Evolutionary conservation across 2,113 vertebrate species (phyloP).

Genomic region (Notothenia coriiceps): DNA sequence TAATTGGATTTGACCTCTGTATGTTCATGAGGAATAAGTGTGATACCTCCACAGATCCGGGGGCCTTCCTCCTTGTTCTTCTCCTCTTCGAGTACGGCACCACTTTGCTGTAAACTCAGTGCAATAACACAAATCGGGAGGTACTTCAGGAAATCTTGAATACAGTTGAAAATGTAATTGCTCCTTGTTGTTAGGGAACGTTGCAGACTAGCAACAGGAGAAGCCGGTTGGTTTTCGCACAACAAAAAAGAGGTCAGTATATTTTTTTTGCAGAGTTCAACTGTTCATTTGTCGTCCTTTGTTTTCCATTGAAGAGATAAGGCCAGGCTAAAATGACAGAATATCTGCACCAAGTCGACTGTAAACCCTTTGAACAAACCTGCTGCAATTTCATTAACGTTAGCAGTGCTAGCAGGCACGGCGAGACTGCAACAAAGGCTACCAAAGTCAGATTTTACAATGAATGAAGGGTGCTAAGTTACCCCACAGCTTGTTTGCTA

Average conservation of each 20-base stretch:
- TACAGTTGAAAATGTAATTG: not conserved
- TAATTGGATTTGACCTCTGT: constrained; percentile 99
- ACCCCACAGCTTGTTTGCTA: constrained; percentile 47
- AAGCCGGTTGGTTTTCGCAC: constrained; percentile 16
- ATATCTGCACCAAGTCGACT: not conserved
- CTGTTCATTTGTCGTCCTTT: constrained; percentile 46
- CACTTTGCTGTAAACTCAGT: constrained; percentile 37
- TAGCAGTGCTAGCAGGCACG: not conserved
- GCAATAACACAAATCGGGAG: constrained; percentile 16
- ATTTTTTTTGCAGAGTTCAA: constrained; percentile 32
- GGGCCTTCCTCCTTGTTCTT: constrained; percentile 41
- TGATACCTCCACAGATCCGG: constrained; percentile 68
- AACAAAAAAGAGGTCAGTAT: constrained; percentile 18
- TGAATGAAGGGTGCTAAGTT: constrained; percentile 62
- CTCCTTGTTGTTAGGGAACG: constrained; percentile 15
- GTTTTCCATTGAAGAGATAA: constrained; percentile 51
- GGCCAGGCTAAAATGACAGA: constrained; percentile 16
- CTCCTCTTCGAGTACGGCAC: constrained; percentile 27
- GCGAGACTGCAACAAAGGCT: constrained; percentile 57
- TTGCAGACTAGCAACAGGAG: not conserved
- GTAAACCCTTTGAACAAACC: constrained; percentile 25
- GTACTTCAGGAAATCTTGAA: not conserved
- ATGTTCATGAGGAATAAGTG: constrained; percentile 98
- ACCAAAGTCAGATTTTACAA: constrained; percentile 67
- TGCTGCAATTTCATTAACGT: constrained; percentile 40